phyloP scores from a whole-genome alignment of 2,113 vertebrate species.

The Taxidea taxus region DNA sequence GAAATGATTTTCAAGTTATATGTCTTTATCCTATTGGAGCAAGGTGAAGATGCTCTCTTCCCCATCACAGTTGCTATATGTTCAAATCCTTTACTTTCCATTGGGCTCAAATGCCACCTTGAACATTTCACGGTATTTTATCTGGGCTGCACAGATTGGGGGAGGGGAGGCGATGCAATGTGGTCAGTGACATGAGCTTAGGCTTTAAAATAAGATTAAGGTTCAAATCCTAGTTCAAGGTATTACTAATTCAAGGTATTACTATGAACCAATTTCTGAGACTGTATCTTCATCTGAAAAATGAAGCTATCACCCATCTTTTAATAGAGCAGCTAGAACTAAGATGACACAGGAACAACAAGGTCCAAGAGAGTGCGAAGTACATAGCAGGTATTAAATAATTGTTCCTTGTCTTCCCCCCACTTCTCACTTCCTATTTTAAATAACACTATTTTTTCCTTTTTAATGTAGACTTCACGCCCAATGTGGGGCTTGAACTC shows the following conservation, averaged over 20 bases:
- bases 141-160: not conserved
- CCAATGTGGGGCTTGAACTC: not conserved
- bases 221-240: not conserved
- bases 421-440: not conserved
- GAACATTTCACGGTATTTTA: not conserved
- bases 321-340: not conserved
- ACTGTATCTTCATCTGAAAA: not conserved
- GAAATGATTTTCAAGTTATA: not conserved
- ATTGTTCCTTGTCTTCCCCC: not conserved
- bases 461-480: not conserved
- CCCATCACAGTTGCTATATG: not conserved
- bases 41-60: not conserved
- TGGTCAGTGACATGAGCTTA: not conserved
- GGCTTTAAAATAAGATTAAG: not conserved
- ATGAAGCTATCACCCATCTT: not conserved
- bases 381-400: not conserved
- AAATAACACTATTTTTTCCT: not conserved
- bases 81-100: not conserved
- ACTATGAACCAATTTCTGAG: not conserved
- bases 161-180: not conserved
- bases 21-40: not conserved
- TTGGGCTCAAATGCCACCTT: not conserved
- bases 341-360: not conserved
- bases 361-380: not conserved
- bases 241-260: not conserved